Conservation (phyloP, 2,113 vertebrate species). For the Lamprotornis superbus region DNA sequence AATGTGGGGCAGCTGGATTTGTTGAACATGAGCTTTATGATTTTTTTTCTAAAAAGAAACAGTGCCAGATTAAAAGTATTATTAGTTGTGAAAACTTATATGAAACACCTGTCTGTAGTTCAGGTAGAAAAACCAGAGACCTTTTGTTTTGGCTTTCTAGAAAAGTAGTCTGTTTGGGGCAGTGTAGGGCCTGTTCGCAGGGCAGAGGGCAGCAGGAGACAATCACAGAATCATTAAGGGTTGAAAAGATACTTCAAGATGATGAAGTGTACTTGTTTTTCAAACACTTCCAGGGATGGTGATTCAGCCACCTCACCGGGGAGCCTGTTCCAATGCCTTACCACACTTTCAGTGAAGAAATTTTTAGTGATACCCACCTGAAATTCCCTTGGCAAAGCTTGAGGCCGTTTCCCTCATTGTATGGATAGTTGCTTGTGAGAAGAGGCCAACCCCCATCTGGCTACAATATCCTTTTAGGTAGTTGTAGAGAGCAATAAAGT, state of each 20-base stretch:
- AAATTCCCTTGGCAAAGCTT: neutral
- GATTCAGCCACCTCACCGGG: neutral
- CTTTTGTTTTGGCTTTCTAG: neutral
- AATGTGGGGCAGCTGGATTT: neutral
- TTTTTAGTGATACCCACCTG: neutral
- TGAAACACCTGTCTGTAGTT: neutral
- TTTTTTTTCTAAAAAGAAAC: neutral
- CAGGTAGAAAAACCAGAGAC: neutral
- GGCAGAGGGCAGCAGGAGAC: neutral
- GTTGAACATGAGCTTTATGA: neutral
- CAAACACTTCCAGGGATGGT: neutral
- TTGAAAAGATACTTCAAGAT: neutral
- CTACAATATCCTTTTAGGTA: no score
- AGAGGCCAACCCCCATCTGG: neutral
- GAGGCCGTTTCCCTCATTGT: neutral
- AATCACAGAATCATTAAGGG: neutral
- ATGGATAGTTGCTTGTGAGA: neutral
- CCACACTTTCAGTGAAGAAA: no score
- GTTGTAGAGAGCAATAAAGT: neutral
- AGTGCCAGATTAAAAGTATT: neutral
- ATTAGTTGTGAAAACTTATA: neutral
- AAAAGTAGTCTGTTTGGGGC: fast-evolving
- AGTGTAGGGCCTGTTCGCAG: neutral
- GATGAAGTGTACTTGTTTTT: neutral
- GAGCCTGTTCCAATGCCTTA: neutral